A percentile compares a stretch with the other conserved stretches of the same genome.
These are phyloP conservation scores for Dicaeum eximium DNA, from an alignment of 2,113 vertebrate species.

Conservation along the genomic window DNA sequence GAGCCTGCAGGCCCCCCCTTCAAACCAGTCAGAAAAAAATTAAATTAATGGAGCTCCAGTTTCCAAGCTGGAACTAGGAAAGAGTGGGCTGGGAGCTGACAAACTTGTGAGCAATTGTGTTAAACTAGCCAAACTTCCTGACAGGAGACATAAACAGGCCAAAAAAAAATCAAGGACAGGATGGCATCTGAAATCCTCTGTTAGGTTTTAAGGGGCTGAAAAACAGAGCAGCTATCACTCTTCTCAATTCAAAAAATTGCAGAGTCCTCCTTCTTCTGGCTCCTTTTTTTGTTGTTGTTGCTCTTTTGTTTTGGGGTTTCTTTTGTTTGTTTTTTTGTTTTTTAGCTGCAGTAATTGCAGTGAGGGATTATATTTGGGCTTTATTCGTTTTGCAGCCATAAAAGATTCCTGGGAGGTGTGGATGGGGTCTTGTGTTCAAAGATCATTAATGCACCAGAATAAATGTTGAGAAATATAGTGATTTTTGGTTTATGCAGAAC, in stretches of 20 bases:
- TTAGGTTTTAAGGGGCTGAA: background rate
- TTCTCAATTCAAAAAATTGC: background rate
- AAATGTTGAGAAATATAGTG: background rate
- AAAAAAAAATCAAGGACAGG: background rate
- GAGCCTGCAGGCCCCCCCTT: fast-evolving
- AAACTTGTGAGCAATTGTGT: fast-evolving
- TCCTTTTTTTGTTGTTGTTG: too few species aligned
- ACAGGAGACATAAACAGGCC: background rate
- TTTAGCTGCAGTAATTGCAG: background rate
- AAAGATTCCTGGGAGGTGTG: background rate
- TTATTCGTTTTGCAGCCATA: background rate
- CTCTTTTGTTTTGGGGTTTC: too few species aligned
- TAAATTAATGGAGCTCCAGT: background rate
- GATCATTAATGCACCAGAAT: background rate
- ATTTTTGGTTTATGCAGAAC: background rate
- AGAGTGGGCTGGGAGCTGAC: background rate
- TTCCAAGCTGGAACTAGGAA: background rate
- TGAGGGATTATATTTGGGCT: background rate
- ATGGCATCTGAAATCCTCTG: background rate
- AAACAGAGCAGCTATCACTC: background rate
- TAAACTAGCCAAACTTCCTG: background rate
- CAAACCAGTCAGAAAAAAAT: background rate
- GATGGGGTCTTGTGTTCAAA: background rate
- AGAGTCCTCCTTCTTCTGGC: fast-evolving
- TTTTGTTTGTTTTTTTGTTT: background rate